Evolutionary conservation across 37 sponge, comb jelly and placozoan genomes (phyloP).

Genomic region (Haliclona indistincta): DNA sequence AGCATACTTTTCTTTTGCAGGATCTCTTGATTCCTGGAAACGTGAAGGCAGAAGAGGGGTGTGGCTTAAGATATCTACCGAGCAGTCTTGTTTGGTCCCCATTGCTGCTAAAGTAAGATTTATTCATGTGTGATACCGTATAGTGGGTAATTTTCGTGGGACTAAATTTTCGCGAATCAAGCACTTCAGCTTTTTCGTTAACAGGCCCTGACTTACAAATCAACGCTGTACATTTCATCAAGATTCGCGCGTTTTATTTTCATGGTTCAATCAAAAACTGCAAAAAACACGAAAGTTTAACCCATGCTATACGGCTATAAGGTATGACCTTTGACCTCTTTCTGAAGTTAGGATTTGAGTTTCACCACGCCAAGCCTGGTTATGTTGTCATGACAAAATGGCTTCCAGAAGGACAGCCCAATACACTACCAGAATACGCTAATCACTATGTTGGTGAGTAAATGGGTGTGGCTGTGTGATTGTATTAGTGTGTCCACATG

Average conservation of each 20-base stretch:
- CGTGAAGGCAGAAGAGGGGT: slow-evolving; percentile 64
- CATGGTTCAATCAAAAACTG: too few species aligned
- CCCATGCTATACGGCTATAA: too few species aligned
- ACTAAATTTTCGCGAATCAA: too few species aligned
- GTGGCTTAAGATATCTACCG: slow-evolving; percentile 67
- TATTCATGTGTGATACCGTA: background rate
- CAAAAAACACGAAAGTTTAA: too few species aligned
- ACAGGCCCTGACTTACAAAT: background rate
- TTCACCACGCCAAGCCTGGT: slow-evolving; percentile 78
- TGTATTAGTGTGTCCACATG: background rate
- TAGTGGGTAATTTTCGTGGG: too few species aligned
- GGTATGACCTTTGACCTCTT: too few species aligned
- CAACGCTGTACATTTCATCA: too few species aligned
- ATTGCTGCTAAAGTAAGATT: slow-evolving; percentile 65
- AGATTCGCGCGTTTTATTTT: too few species aligned
- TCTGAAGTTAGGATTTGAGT: slow-evolving; percentile 69
- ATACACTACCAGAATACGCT: slow-evolving; percentile 78
- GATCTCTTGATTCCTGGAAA: slow-evolving; percentile 63
- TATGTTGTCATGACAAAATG: slow-evolving; percentile 77
- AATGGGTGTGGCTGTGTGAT: background rate
- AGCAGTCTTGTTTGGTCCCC: slow-evolving; percentile 54
- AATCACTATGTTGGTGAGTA: slow-evolving; percentile 69
- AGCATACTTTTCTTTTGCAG: slow-evolving; percentile 8
- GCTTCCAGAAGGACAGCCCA: slow-evolving; percentile 66
- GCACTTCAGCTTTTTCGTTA: too few species aligned